These are phyloP conservation scores for Muraenolepis orangiensis DNA, from an alignment of 2,797 vertebrate species.

Conservation along the genomic window DNA sequence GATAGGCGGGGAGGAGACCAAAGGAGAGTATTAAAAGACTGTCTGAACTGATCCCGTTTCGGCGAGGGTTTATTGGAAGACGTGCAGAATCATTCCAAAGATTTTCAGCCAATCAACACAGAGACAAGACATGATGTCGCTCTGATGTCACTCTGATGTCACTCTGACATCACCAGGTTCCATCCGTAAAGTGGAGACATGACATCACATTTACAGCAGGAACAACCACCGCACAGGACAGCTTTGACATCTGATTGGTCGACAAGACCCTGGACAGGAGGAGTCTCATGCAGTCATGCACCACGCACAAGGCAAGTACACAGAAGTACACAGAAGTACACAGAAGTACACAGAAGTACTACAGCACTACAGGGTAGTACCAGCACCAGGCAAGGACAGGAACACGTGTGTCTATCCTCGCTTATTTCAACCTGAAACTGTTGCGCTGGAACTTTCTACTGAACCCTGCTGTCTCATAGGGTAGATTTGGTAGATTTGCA, in stretches of 20 bases:
- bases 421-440: no score
- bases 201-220: not conserved
- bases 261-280: no score
- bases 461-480: no score
- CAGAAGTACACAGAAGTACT: not conserved
- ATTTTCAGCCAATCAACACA: not conserved
- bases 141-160: constrained; percentile 3
- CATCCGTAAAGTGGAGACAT: not conserved
- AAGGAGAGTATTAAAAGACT: not conserved
- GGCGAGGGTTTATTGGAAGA: not conserved
- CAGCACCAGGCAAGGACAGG: not conserved
- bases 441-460: no score
- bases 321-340: not conserved
- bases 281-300: not conserved
- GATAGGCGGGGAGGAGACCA: not conserved
- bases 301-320: not conserved
- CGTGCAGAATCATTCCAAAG: constrained; percentile 33
- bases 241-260: no score
- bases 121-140: not conserved
- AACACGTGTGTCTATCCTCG: no score
- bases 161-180: not conserved
- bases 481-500: no score
- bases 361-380: no score
- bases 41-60: not conserved
- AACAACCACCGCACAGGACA: not conserved